Evolutionary conservation across 1,140 invertebrate species (phyloP).

Genomic region (Sipha flava): DNA sequence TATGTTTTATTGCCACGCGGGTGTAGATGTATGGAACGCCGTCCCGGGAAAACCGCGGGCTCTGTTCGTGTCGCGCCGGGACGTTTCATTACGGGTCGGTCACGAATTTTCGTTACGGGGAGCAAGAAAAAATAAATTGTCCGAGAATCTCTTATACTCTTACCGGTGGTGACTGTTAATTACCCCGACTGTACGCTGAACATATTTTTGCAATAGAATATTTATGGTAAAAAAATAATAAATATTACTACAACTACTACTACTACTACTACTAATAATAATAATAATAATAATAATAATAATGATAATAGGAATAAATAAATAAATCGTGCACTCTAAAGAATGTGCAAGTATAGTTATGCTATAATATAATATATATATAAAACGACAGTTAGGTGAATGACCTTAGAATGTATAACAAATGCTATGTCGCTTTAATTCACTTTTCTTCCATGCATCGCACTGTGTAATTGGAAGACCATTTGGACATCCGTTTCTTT

Average conservation of each 20-base stretch:
- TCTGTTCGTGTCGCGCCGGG: too few species aligned
- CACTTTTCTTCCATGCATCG: background rate
- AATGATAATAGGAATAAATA: background rate
- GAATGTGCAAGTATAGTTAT: background rate
- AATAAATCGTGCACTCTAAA: slow-evolving; percentile 12
- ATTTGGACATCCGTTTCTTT: slow-evolving; percentile 8
- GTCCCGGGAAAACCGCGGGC: too few species aligned
- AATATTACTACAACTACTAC: too few species aligned
- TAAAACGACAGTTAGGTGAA: slow-evolving; percentile 18
- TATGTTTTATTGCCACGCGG: too few species aligned
- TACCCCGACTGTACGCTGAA: too few species aligned
- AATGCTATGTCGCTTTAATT: background rate
- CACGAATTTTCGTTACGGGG: background rate
- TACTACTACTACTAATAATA: too few species aligned
- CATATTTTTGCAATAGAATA: background rate
- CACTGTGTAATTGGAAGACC: slow-evolving; percentile 1
- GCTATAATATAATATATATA: background rate
- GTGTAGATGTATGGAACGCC: too few species aligned
- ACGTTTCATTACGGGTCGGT: too few species aligned
- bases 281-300: too few species aligned
- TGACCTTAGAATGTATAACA: slow-evolving; percentile 22
- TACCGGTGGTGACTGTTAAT: too few species aligned
- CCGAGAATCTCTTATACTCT: too few species aligned
- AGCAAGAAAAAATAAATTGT: background rate
- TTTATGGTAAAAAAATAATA: background rate